A percentile compares a stretch with the other conserved stretches of the same genome.
Conservation (phyloP, 2,797 vertebrate genomes). For the Anableps anableps region DNA sequence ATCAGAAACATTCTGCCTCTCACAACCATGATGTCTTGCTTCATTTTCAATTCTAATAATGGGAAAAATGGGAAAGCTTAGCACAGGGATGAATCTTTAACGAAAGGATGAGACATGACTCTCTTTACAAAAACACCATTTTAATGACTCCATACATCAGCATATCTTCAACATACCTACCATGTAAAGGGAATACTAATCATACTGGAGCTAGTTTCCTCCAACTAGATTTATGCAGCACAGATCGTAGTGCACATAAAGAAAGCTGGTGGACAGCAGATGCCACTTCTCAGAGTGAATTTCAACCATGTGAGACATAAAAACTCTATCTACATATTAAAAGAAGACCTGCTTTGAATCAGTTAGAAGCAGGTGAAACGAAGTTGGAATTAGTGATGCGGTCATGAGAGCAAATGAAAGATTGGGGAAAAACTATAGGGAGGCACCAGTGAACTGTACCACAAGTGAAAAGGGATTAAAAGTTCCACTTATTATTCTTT, state of each 20-base stretch:
- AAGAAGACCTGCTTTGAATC: constrained; percentile 26
- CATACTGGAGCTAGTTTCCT: constrained; percentile 36
- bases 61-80: constrained; percentile 49
- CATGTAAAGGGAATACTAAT: constrained; percentile 36
- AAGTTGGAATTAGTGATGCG: constrained; percentile 38
- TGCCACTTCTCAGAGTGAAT: constrained; percentile 44
- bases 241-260: constrained; percentile 28
- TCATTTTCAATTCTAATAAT: constrained; percentile 20
- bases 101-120: constrained; percentile 26
- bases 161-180: constrained; percentile 24
- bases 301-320: constrained; percentile 45
- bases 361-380: constrained; percentile 19
- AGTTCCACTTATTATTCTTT: constrained; percentile 31
- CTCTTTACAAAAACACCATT: constrained; percentile 35
- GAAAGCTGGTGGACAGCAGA: constrained; percentile 44
- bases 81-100: constrained; percentile 16
- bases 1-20: neutral
- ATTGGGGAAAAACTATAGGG: constrained; percentile 30
- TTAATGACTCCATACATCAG: constrained; percentile 34
- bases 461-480: constrained; percentile 34
- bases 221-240: constrained; percentile 36
- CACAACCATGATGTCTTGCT: neutral
- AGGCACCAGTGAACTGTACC: constrained; percentile 8
- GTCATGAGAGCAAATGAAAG: constrained; percentile 28
- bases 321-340: constrained; percentile 35